These are phyloP conservation scores for Rhimphoctona megacephalus DNA, from an alignment of 2,888 invertebrate genomes.

Conservation along the genomic window DNA sequence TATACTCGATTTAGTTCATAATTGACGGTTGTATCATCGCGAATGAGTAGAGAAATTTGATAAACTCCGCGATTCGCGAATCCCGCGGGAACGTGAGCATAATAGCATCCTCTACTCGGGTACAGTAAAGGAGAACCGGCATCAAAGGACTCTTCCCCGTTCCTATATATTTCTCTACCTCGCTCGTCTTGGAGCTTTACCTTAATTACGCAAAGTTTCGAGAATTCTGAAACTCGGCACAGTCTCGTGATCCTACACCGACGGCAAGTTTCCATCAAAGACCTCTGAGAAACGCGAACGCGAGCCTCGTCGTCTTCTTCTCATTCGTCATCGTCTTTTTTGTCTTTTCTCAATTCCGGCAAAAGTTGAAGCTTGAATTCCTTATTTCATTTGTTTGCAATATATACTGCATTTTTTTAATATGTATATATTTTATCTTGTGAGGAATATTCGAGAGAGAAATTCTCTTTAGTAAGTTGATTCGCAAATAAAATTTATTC, in stretches of 20 bases:
- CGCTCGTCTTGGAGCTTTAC: conserved; percentile 59
- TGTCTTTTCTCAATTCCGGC: conserved; percentile 11
- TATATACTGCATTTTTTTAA: background rate
- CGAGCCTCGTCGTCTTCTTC: conserved; percentile 38
- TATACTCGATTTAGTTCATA: background rate
- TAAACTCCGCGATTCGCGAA: conserved; percentile 50
- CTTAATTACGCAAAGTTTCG: conserved; percentile 67
- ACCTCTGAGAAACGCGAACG: conserved; percentile 58
- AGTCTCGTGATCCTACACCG: conserved; percentile 31
- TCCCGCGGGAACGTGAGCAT: conserved; percentile 44
- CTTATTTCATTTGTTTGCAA: conserved; percentile 34
- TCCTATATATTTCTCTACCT: conserved; percentile 12
- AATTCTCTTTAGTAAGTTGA: background rate
- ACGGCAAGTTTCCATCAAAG: conserved; percentile 65
- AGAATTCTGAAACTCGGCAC: conserved; percentile 59
- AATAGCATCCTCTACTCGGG: conserved; percentile 45
- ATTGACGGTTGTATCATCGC: conserved; percentile 55
- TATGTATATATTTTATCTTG: background rate
- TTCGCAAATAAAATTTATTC: background rate
- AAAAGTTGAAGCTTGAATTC: conserved; percentile 27
- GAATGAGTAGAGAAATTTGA: conserved; percentile 56
- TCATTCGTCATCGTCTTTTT: conserved; percentile 51
- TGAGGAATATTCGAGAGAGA: background rate
- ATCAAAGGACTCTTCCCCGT: conserved; percentile 53
- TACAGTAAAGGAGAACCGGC: conserved; percentile 37